phyloP scores from a whole-genome alignment of 2,113 vertebrate species.

The Gorsachius goisagi region DNA sequence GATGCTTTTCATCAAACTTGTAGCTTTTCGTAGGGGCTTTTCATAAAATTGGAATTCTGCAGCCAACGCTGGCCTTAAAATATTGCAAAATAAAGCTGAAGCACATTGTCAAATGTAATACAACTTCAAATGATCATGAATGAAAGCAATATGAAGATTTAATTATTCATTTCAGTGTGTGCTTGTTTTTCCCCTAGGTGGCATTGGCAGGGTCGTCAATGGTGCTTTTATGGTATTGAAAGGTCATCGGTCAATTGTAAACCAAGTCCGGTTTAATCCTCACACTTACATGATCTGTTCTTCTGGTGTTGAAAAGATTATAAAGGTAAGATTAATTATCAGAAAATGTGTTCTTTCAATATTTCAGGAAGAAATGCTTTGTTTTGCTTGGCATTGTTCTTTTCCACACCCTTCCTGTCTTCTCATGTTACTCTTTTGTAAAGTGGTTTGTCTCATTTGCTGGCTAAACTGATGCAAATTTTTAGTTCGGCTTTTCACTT shows the following conservation, averaged over 20 bases:
- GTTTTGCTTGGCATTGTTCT: background rate
- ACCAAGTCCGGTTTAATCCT: constrained; percentile 98
- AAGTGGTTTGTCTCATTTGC: background rate
- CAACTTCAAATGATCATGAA: background rate
- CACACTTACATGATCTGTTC: constrained; percentile 99
- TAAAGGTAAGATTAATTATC: constrained; percentile 85
- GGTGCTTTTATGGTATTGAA: constrained; percentile 98
- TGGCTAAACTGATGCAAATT: background rate
- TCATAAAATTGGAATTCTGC: constrained; percentile 23
- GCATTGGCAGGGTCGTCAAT: constrained; percentile 92
- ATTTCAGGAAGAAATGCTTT: background rate
- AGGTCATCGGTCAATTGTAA: constrained; percentile 97
- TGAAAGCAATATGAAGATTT: background rate
- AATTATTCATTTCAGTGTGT: background rate
- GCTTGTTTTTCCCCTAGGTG: constrained; percentile 76
- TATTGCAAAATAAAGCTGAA: background rate
- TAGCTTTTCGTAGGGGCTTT: background rate
- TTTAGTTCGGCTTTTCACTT: background rate
- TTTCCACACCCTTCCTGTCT: background rate
- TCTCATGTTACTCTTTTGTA: background rate
- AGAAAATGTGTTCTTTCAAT: background rate
- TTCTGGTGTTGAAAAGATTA: constrained; percentile 98
- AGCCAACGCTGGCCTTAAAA: background rate
- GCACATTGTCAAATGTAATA: background rate
- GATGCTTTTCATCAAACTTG: constrained; percentile 4